These are phyloP conservation scores for Paradoxurus hermaphroditus DNA, from an alignment of 2,113 vertebrate genomes.

Conservation along the genomic window DNA sequence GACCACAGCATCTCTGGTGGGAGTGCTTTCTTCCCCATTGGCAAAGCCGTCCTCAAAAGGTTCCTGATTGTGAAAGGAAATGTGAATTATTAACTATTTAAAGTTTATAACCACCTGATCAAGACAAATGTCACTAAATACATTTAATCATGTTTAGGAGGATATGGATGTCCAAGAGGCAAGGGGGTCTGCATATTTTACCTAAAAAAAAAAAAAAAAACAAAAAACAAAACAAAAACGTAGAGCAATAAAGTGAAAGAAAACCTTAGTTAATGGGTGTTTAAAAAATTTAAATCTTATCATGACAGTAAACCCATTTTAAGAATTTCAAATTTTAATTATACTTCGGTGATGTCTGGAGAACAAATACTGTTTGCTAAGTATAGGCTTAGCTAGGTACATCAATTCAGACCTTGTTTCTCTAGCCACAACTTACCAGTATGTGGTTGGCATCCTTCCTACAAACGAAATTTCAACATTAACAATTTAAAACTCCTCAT, in stretches of 20 bases:
- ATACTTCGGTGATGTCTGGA: background rate
- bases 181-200: background rate
- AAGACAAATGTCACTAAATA: conserved; percentile 31
- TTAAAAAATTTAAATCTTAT: background rate
- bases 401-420: background rate
- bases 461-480: background rate
- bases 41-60: conserved; percentile 98
- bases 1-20: conserved; percentile 91
- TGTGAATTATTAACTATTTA: conserved; percentile 34
- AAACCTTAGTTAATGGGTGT: background rate
- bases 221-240: background rate
- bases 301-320: background rate
- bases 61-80: conserved; percentile 84
- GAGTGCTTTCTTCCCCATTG: conserved; percentile 95
- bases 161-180: background rate
- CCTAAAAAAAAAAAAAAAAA: conserved; percentile 21
- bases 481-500: background rate
- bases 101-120: background rate
- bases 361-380: background rate
- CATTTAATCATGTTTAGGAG: background rate
- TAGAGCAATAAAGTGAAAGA: conserved; percentile 17
- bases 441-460: background rate
- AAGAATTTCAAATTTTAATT: background rate
- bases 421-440: background rate
- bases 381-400: background rate